A percentile compares a stretch with the other conserved stretches of the same genome.
These are phyloP conservation scores for Heliconius hewitsoni DNA, from an alignment of 1,140 invertebrate genomes.

Conservation along the genomic window DNA sequence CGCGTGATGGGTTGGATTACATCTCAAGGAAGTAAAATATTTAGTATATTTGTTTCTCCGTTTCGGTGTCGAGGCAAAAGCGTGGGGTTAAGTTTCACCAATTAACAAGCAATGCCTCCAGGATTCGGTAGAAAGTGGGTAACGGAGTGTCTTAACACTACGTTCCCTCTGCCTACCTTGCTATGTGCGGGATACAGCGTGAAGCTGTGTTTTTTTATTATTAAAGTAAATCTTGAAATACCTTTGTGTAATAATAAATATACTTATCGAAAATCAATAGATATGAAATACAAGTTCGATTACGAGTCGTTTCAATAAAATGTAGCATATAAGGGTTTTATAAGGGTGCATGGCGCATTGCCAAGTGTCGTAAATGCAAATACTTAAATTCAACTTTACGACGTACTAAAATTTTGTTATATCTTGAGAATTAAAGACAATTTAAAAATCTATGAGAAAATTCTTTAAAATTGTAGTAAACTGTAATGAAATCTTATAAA, in stretches of 20 bases:
- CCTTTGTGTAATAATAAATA: not conserved
- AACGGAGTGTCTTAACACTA: no score
- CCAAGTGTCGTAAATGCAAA: not conserved
- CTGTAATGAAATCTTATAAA: not conserved
- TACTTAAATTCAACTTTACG: slow-evolving; percentile 4
- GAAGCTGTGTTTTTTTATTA: no score
- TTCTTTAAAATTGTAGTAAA: not conserved
- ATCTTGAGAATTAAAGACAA: slow-evolving; percentile 2
- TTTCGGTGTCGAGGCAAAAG: no score
- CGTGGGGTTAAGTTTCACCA: no score
- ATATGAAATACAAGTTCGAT: not conserved
- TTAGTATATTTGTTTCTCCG: no score
- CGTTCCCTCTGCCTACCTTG: no score
- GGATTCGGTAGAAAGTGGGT: no score
- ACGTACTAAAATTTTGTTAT: slow-evolving; percentile 6
- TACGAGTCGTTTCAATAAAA: not conserved
- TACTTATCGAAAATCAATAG: slow-evolving; percentile 6
- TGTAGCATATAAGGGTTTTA: not conserved
- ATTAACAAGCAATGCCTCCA: no score
- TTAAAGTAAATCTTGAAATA: no score
- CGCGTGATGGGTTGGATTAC: no score
- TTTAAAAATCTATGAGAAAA: not conserved
- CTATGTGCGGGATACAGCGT: no score
- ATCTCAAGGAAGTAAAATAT: no score
- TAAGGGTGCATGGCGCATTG: slow-evolving; percentile 6